Conservation (phyloP, 2,888 invertebrate genomes). For the Ecdyonurus torrentis region DNA sequence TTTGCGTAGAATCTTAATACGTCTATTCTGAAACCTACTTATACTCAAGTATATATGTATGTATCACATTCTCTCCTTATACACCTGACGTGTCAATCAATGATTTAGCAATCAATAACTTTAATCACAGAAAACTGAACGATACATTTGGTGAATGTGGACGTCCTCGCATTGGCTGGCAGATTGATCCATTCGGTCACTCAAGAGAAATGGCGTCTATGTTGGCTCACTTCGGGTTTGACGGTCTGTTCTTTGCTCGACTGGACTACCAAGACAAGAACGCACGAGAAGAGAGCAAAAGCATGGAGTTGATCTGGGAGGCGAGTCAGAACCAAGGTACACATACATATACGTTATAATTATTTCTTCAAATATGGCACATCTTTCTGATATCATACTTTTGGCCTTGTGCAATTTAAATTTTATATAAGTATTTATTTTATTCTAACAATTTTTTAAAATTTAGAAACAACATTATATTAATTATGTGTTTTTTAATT, state of each 20-base stretch:
- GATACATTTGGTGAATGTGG: conserved; percentile 57
- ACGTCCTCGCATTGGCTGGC: conserved; percentile 62
- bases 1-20: too few species aligned
- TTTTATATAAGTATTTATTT: too few species aligned
- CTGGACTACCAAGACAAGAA: conserved; percentile 48
- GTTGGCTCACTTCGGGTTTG: conserved; percentile 48
- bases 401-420: conserved; percentile 3
- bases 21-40: too few species aligned
- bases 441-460: conserved; percentile 2
- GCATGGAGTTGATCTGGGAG: conserved; percentile 55
- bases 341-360: conserved; percentile 29
- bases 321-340: conserved; percentile 38
- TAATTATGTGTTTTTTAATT: too few species aligned
- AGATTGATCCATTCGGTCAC: conserved; percentile 79
- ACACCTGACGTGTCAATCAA: too few species aligned
- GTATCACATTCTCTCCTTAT: too few species aligned
- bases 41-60: too few species aligned
- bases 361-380: conserved; percentile 27
- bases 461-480: too few species aligned
- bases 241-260: conserved; percentile 52
- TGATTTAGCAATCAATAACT: too few species aligned
- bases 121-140: conserved; percentile 39
- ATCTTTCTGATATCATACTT: conserved; percentile 19
- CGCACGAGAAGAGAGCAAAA: conserved; percentile 34
- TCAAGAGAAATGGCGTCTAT: conserved; percentile 48